These are phyloP conservation scores for Scaptomyza flava DNA, from an alignment of 2,888 invertebrate species.

Conservation along the genomic window DNA sequence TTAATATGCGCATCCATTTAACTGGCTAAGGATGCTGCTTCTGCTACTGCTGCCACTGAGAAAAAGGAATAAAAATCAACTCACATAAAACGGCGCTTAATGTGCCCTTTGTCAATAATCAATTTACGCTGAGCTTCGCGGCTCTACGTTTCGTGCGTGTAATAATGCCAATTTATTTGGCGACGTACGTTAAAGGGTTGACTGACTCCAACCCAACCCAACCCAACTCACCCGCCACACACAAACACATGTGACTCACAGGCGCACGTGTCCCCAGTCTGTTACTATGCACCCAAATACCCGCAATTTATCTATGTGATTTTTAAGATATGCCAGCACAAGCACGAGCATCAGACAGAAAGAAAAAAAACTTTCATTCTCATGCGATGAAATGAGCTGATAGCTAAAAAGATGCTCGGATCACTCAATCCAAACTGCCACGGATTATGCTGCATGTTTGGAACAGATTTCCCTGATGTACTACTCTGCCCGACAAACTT, in stretches of 20 bases:
- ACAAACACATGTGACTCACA: slow-evolving; percentile 16
- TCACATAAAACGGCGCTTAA: slow-evolving; percentile 75
- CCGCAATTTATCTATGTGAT: slow-evolving; percentile 74
- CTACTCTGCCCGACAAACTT: not conserved
- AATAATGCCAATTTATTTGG: slow-evolving; percentile 79
- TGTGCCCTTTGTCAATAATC: slow-evolving; percentile 80
- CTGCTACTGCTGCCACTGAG: not conserved
- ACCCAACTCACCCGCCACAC: not conserved
- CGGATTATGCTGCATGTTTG: slow-evolving; percentile 43
- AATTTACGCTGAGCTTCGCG: slow-evolving; percentile 69
- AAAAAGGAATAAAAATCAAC: slow-evolving; percentile 14
- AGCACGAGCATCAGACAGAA: too few relatives aligned
- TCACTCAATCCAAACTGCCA: slow-evolving; percentile 41
- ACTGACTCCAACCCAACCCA: not conserved
- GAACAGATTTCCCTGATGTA: slow-evolving; percentile 5
- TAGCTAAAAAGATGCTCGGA: slow-evolving; percentile 32
- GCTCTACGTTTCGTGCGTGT: slow-evolving; percentile 30
- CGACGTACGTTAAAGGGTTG: slow-evolving; percentile 39
- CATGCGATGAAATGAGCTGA: slow-evolving; percentile 11
- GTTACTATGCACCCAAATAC: slow-evolving; percentile 45
- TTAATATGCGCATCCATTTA: slow-evolving; percentile 53
- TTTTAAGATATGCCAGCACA: slow-evolving; percentile 60
- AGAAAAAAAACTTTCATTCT: not conserved
- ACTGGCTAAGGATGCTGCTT: not conserved
- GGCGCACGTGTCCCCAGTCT: slow-evolving; percentile 55